Conservation (phyloP, 1,140 invertebrate genomes). For the Pseudomyrmex flavicornis region DNA sequence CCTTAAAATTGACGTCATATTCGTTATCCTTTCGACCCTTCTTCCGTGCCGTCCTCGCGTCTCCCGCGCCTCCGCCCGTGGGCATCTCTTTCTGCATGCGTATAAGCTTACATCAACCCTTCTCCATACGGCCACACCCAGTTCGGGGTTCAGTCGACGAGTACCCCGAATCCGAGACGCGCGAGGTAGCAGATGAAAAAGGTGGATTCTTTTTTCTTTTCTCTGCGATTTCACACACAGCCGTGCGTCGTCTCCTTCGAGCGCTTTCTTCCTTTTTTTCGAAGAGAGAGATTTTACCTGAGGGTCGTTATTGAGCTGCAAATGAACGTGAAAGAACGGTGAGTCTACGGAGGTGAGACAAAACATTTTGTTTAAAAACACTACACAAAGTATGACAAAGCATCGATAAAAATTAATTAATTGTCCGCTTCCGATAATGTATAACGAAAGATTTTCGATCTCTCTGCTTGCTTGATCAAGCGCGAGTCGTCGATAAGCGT, state of each 20-base stretch:
- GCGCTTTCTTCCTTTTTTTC: slow-evolving; percentile 2
- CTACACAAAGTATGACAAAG: not conserved
- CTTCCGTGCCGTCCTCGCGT: slow-evolving; percentile 75
- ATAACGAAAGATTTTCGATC: slow-evolving; percentile 7
- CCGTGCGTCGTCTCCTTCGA: slow-evolving; percentile 45
- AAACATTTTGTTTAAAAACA: slow-evolving; percentile 9
- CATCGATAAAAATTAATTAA: slow-evolving; percentile 7
- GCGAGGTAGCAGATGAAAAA: slow-evolving; percentile 67
- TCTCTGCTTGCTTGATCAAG: slow-evolving; percentile 67
- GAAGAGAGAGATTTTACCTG: slow-evolving; percentile 15
- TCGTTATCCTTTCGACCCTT: slow-evolving; percentile 85
- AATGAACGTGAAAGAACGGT: slow-evolving; percentile 21
- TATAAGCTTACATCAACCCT: slow-evolving; percentile 78
- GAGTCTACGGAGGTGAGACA: not conserved
- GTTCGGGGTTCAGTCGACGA: slow-evolving; percentile 62
- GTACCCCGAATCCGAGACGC: slow-evolving; percentile 68
- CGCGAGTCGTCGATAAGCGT: slow-evolving; percentile 70
- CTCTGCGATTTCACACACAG: slow-evolving; percentile 39
- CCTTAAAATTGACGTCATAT: slow-evolving; percentile 85
- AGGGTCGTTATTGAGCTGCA: slow-evolving; percentile 35
- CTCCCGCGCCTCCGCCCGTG: slow-evolving; percentile 70
- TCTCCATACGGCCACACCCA: slow-evolving; percentile 75
- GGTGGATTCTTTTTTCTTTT: slow-evolving; percentile 30
- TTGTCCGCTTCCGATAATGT: not conserved
- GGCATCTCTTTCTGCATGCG: slow-evolving; percentile 76